A percentile compares a stretch with the other conserved stretches of the same genome.
Conservation (phyloP, 2,113 vertebrate species). For the Muntiacus muntjak region DNA sequence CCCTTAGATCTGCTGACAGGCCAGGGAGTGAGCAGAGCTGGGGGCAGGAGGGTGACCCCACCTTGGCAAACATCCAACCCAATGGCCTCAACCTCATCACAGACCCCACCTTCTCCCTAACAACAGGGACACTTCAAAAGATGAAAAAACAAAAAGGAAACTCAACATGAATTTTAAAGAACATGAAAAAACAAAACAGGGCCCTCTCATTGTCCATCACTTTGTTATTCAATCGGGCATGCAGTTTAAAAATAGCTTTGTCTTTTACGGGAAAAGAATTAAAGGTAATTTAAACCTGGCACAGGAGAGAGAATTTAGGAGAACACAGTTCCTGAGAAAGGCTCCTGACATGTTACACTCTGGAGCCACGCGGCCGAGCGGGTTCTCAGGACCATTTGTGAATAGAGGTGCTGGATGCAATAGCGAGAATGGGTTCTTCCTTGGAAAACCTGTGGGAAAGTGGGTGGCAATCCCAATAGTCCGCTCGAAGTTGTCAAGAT, state of each 20-base stretch:
- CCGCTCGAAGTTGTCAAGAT: neutral
- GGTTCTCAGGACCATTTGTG: neutral
- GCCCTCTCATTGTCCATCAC: conserved; percentile 51
- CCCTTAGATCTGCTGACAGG: conserved; percentile 19
- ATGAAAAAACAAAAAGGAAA: conserved; percentile 24
- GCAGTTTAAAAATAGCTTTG: conserved; percentile 71
- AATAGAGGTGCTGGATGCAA: neutral
- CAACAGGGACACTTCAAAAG: conserved; percentile 31
- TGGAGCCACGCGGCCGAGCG: fast-evolving
- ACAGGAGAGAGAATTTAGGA: conserved; percentile 15
- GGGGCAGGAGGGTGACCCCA: neutral
- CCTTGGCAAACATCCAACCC: neutral
- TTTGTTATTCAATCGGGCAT: conserved; percentile 53
- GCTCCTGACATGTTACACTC: neutral
- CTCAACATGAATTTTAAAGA: conserved; percentile 57
- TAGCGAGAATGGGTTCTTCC: fast-evolving
- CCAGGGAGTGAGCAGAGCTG: conserved; percentile 59
- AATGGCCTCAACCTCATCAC: fast-evolving
- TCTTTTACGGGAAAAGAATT: conserved; percentile 62
- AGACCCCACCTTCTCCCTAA: neutral
- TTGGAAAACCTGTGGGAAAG: neutral
- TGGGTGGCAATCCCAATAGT: neutral
- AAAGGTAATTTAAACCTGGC: conserved; percentile 33
- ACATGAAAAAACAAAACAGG: conserved; percentile 53
- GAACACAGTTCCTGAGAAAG: neutral